Conservation (phyloP, 2,113 vertebrate species). For the Myocastor coypus region DNA sequence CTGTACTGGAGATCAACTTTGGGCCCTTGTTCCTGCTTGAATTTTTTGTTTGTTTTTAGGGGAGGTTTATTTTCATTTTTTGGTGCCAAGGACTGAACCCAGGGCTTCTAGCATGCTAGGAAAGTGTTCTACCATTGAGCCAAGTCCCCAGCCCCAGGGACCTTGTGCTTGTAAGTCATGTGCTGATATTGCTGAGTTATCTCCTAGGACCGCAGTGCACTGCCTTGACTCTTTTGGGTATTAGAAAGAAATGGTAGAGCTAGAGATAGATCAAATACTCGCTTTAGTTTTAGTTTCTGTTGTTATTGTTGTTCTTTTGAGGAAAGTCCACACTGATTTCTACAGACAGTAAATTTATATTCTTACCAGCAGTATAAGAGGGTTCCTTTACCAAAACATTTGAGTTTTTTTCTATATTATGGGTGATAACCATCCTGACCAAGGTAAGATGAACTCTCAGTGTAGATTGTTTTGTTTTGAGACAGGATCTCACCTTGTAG, state of each 20-base stretch:
- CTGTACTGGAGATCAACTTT: too few species aligned
- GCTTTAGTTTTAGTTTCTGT: background rate
- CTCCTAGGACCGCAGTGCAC: too few species aligned
- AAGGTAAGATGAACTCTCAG: background rate
- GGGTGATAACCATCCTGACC: background rate
- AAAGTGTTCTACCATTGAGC: too few species aligned
- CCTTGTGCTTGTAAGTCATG: too few species aligned
- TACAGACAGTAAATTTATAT: background rate
- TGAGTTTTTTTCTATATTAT: background rate
- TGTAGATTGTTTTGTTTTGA: background rate
- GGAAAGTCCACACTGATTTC: background rate
- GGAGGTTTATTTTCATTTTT: too few species aligned
- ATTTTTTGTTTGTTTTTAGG: too few species aligned
- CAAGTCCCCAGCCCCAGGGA: too few species aligned
- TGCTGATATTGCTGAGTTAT: too few species aligned
- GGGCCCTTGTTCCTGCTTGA: too few species aligned
- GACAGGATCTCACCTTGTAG: background rate
- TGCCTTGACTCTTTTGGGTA: background rate
- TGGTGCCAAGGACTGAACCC: too few species aligned
- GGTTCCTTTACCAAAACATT: background rate
- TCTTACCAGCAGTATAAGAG: background rate
- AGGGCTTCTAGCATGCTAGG: too few species aligned
- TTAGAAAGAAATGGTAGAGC: background rate
- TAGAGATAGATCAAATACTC: background rate
- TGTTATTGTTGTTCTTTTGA: background rate